Evolutionary conservation across 2,888 invertebrate species (phyloP).

Genomic region (Tetragonisca angustula): DNA sequence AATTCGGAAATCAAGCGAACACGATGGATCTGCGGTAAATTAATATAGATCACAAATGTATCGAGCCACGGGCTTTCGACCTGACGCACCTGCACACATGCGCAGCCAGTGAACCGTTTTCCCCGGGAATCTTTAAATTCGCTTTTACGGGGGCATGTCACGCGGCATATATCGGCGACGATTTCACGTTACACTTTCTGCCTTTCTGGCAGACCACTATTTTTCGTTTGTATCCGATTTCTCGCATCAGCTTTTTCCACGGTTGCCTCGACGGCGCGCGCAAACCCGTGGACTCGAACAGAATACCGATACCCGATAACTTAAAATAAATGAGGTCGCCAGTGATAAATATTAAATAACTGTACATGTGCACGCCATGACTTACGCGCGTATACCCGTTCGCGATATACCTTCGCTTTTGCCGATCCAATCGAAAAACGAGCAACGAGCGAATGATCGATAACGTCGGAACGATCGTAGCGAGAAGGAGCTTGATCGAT

Average conservation of each 20-base stretch:
- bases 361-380: slow-evolving; percentile 26
- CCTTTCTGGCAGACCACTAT: slow-evolving; percentile 28
- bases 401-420: slow-evolving; percentile 22
- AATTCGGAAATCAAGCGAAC: slow-evolving; percentile 15
- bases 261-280: slow-evolving; percentile 3
- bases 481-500: not conserved
- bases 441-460: not conserved
- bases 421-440: not conserved
- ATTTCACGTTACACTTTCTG: slow-evolving; percentile 51
- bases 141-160: slow-evolving; percentile 20
- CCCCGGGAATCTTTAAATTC: slow-evolving; percentile 23
- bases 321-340: slow-evolving; percentile 49
- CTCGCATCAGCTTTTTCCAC: slow-evolving; percentile 45
- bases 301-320: slow-evolving; percentile 43
- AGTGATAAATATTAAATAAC: slow-evolving; percentile 56
- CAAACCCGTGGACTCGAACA: not conserved
- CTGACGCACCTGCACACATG: no score
- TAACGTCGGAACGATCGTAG: not conserved
- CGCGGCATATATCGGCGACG: slow-evolving; percentile 20
- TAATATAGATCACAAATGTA: not conserved
- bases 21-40: no score
- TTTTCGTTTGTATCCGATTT: slow-evolving; percentile 42
- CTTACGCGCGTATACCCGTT: not conserved
- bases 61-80: not conserved
- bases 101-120: not conserved